A percentile compares a stretch with the other conserved stretches of the same genome.
Conservation (phyloP, 2,113 vertebrate species). For the Pavo muticus region DNA sequence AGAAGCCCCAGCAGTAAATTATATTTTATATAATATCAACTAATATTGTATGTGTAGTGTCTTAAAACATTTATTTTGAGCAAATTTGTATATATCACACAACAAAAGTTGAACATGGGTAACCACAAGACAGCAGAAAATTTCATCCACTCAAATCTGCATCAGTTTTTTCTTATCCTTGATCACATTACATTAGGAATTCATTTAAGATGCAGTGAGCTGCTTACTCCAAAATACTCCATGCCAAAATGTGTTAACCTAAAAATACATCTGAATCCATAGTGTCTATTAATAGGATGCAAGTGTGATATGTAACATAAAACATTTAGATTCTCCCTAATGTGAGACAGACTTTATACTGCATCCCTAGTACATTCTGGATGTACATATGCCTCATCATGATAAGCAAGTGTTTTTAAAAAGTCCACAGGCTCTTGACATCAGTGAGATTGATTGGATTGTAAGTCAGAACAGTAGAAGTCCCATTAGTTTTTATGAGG, state of each 20-base stretch:
- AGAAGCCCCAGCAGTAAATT: background rate
- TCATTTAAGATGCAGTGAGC: conserved; percentile 47
- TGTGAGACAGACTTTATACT: conserved; percentile 12
- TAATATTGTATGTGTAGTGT: background rate
- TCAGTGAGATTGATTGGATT: background rate
- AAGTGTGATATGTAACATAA: conserved; percentile 56
- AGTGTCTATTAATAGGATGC: conserved; percentile 53
- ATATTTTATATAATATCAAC: background rate
- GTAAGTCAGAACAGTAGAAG: background rate
- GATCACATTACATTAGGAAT: conserved; percentile 30
- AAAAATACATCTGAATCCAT: conserved; percentile 54
- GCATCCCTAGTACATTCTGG: background rate
- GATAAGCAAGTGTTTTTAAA: conserved; percentile 40
- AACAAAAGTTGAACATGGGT: background rate
- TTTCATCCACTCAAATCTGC: background rate
- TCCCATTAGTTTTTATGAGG: background rate
- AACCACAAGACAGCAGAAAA: background rate
- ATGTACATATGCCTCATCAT: background rate
- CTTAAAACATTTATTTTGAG: background rate
- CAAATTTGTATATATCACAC: background rate
- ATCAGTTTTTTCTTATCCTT: conserved; percentile 4
- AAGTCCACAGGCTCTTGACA: background rate
- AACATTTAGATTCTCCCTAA: conserved; percentile 51
- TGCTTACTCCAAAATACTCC: conserved; percentile 9
- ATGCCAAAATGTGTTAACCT: conserved; percentile 36